Conservation (phyloP, 2,797 vertebrate species). For the Sebastes hubbsi region DNA sequence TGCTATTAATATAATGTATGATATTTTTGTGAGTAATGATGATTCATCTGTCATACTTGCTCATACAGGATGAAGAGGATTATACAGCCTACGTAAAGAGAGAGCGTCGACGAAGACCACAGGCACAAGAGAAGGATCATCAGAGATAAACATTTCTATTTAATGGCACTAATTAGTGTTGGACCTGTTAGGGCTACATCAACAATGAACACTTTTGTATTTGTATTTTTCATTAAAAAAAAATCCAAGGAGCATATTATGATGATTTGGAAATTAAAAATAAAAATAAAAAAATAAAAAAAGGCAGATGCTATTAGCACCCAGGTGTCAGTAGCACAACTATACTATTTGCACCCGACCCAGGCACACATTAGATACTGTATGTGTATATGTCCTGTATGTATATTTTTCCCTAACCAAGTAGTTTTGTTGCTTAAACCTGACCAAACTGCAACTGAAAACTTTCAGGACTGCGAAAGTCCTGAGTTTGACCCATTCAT, state of each 20-base stretch:
- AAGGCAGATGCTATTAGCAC: no score
- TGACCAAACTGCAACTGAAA: no score
- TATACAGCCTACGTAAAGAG: slow-evolving; percentile 26
- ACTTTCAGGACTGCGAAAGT: no score
- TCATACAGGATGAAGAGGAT: slow-evolving; percentile 65
- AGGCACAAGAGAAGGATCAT: slow-evolving; percentile 24
- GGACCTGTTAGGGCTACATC: background rate
- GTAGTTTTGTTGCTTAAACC: no score
- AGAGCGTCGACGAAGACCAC: slow-evolving; percentile 33
- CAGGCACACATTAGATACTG: no score
- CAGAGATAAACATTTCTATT: background rate
- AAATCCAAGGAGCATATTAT: background rate
- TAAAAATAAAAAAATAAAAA: background rate
- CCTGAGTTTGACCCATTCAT: no score
- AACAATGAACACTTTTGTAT: slow-evolving; percentile 6
- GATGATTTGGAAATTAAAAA: background rate
- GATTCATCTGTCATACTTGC: slow-evolving; percentile 19
- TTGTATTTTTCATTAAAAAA: slow-evolving; percentile 31
- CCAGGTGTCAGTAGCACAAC: no score
- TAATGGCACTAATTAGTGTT: background rate
- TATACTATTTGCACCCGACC: no score
- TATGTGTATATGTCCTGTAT: no score
- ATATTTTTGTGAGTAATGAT: background rate
- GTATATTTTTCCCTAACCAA: no score
- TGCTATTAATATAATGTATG: background rate